Conservation (phyloP, 2,797 vertebrate genomes). For the Myioborus miniatus region DNA sequence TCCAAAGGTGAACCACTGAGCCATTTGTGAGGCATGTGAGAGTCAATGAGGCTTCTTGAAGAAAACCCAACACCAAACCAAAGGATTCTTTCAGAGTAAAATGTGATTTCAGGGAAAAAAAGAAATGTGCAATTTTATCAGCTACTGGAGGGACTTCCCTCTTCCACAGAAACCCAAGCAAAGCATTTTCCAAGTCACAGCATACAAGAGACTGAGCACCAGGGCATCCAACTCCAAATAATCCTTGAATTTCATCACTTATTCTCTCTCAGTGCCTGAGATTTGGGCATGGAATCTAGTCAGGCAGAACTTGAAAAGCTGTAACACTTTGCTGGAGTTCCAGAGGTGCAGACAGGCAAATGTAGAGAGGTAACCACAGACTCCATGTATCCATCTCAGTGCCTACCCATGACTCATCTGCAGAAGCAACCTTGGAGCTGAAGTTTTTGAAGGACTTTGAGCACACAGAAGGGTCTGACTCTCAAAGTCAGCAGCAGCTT, state of each 20-base stretch:
- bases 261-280: background rate
- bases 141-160: background rate
- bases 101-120: background rate
- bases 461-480: background rate
- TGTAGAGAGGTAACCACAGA: background rate
- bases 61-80: background rate
- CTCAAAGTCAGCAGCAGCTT: background rate
- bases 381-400: rapidly evolving
- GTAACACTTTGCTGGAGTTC: background rate
- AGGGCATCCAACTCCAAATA: background rate
- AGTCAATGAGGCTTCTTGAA: background rate
- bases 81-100: background rate
- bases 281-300: background rate
- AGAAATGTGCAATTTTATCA: background rate
- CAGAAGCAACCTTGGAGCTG: background rate
- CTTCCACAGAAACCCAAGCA: background rate
- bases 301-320: background rate
- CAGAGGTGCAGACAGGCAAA: background rate
- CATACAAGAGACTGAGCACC: background rate
- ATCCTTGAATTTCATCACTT: background rate
- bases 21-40: background rate
- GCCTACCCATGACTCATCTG: background rate
- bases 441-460: background rate
- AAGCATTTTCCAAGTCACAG: background rate
- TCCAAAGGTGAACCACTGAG: background rate